These are phyloP conservation scores for Carettochelys insculpta DNA, from an alignment of 2,113 vertebrate species.

Conservation along the genomic window DNA sequence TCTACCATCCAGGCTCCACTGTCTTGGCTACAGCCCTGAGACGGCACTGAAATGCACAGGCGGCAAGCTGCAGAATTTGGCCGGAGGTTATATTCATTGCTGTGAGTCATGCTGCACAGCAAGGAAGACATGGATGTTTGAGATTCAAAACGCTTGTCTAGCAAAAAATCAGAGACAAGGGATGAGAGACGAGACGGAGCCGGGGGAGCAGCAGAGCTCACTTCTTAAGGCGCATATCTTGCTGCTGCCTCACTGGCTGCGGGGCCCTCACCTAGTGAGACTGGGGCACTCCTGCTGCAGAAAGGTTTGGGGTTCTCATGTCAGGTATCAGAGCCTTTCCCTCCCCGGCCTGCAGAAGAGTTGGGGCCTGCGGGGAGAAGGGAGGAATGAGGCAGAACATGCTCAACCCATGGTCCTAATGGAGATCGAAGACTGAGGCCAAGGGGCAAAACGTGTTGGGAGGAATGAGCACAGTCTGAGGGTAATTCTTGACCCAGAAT, in stretches of 20 bases:
- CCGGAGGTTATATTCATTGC: not conserved
- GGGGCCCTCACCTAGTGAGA: not conserved
- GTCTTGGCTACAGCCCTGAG: not conserved
- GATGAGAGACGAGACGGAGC: too few relatives aligned
- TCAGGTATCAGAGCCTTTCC: not conserved
- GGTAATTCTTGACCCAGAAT: not conserved
- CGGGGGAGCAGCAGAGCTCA: constrained; percentile 22
- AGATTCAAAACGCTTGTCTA: not conserved
- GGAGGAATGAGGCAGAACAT: not conserved
- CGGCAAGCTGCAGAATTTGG: constrained; percentile 19
- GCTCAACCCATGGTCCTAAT: not conserved
- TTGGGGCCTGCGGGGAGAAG: not conserved
- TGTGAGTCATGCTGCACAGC: not conserved
- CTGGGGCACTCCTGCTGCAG: not conserved
- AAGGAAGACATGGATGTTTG: constrained; percentile 32
- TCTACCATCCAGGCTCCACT: constrained; percentile 19
- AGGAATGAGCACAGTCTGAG: not conserved
- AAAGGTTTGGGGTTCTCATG: not conserved
- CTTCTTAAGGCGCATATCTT: not conserved
- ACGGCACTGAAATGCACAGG: rapidly evolving
- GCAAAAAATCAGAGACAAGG: constrained; percentile 13
- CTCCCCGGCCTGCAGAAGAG: not conserved
- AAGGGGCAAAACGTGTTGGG: not conserved
- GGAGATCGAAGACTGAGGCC: not conserved
- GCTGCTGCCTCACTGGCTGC: too few relatives aligned